Percentiles rank a stretch among this genome's conserved stretches.
Evolutionary conservation across 2,888 invertebrate species (phyloP).

Genomic region (Sarcophaga variegata): DNA sequence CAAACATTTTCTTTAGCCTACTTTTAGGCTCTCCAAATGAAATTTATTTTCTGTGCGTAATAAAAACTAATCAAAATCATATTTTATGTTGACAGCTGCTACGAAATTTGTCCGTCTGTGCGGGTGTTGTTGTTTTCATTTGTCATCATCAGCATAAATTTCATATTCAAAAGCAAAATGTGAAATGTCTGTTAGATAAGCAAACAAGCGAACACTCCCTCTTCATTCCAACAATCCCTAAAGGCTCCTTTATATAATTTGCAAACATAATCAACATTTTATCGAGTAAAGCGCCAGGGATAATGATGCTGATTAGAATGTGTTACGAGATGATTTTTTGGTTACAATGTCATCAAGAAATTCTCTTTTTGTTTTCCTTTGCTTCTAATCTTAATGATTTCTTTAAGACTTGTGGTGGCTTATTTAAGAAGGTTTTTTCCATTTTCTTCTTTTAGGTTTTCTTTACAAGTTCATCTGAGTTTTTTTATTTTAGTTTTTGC

Average conservation of each 20-base stretch:
- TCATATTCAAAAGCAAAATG: constrained; percentile 27
- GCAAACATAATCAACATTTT: not conserved
- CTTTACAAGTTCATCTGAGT: too few species aligned
- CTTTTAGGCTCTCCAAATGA: not conserved
- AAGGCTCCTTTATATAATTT: constrained; percentile 36
- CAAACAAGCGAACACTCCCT: not conserved
- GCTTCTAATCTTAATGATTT: too few species aligned
- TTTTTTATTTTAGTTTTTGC: not conserved
- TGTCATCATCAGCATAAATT: constrained; percentile 55
- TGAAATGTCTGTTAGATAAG: constrained; percentile 35
- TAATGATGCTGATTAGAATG: too few species aligned
- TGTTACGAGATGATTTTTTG: too few species aligned
- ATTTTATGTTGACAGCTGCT: constrained; percentile 12
- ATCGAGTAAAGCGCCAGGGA: too few species aligned
- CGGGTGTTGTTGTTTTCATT: constrained; percentile 6
- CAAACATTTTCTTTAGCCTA: not conserved
- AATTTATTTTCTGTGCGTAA: not conserved
- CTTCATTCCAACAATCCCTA: not conserved
- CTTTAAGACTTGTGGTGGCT: too few species aligned
- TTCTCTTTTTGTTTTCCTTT: too few species aligned
- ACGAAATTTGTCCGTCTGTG: not conserved
- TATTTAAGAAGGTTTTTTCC: too few species aligned
- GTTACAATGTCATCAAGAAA: too few species aligned
- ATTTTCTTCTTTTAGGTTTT: too few species aligned
- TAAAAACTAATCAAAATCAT: not conserved